Evolutionary conservation across 2,113 vertebrate genomes (phyloP).

Genomic region (Alligator mississippiensis): DNA sequence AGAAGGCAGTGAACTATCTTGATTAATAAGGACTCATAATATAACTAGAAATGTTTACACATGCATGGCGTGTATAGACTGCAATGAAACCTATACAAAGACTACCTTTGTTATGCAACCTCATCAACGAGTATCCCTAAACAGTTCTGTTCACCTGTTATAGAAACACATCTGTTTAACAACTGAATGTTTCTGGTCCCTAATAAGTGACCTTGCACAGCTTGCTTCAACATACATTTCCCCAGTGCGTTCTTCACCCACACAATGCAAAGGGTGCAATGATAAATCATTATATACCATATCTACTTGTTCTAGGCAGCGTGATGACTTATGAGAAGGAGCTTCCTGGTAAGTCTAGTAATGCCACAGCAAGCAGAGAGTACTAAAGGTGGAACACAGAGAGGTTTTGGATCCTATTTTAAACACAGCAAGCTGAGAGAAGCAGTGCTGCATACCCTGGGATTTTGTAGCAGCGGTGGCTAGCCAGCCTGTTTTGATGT

Average conservation of each 20-base stretch:
- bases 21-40: background rate
- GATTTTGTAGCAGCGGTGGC: background rate
- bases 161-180: background rate
- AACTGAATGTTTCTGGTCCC: background rate
- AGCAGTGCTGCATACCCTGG: background rate
- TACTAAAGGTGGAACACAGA: background rate
- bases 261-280: background rate
- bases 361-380: background rate
- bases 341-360: background rate
- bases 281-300: background rate
- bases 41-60: background rate
- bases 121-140: background rate
- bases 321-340: background rate
- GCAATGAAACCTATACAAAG: background rate
- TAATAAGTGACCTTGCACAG: background rate
- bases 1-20: background rate
- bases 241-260: background rate
- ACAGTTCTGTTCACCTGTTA: background rate
- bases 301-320: background rate
- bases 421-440: background rate
- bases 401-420: background rate
- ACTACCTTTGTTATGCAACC: background rate
- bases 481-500: background rate
- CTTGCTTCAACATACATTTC: background rate
- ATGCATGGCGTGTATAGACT: fast-evolving